A percentile compares a stretch with the other conserved stretches of the same genome.
phyloP scores from a whole-genome alignment of 2,888 invertebrate genomes.

The Nymphalis urticae region DNA sequence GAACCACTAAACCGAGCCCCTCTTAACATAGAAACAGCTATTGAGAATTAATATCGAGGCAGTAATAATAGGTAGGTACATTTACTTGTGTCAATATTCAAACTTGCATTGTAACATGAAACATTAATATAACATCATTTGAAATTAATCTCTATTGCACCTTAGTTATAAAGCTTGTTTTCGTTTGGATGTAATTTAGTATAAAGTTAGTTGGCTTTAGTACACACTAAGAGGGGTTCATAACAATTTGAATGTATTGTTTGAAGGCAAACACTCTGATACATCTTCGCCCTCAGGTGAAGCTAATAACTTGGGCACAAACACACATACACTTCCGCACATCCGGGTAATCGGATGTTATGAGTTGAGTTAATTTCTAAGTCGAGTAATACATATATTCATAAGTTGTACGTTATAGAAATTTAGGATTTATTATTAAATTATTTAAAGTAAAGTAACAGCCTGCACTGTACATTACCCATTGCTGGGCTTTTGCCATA shows the following conservation, averaged over 20 bases:
- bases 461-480: no score
- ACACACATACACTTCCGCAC: constrained; percentile 25
- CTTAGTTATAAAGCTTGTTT: constrained; percentile 1
- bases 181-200: background rate
- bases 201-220: constrained; percentile 31
- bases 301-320: constrained; percentile 61
- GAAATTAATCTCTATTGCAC: constrained; percentile 3
- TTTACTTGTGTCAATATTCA: constrained; percentile 41
- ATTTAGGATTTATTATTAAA: no score
- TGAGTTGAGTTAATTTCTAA: constrained; percentile 12
- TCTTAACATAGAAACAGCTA: constrained; percentile 23
- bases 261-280: constrained; percentile 63
- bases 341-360: constrained; percentile 27
- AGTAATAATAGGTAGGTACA: constrained; percentile 40
- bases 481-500: no score
- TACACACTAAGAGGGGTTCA: constrained; percentile 47
- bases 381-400: background rate
- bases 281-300: constrained; percentile 65
- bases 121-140: background rate
- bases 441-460: no score
- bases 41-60: constrained; percentile 38
- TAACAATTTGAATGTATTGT: constrained; percentile 68
- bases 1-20: constrained; percentile 27
- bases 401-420: no score
- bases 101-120: constrained; percentile 35